Percentiles rank a stretch among this genome's conserved stretches.
phyloP scores from a whole-genome alignment of 2,888 invertebrate genomes.

The Strigamia transsilvanica region DNA sequence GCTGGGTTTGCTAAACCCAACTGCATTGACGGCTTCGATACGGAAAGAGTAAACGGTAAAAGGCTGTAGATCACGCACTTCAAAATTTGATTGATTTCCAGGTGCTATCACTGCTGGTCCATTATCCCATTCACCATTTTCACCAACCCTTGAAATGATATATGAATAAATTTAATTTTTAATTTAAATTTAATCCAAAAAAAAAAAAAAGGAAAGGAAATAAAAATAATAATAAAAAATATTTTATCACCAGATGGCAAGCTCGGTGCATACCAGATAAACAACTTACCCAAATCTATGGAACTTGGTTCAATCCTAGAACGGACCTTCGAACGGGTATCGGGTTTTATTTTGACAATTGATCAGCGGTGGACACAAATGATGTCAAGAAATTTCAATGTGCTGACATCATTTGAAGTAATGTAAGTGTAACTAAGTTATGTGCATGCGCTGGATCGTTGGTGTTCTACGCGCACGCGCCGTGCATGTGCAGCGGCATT shows the following conservation, averaged over 20 bases:
- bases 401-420: constrained; percentile 23
- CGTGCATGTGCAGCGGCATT: too few species aligned
- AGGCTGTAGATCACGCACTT: constrained; percentile 74
- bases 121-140: constrained; percentile 74
- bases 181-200: too few species aligned
- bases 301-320: neutral
- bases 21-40: constrained; percentile 75
- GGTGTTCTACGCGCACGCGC: too few species aligned
- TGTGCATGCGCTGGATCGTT: too few species aligned
- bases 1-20: constrained; percentile 75
- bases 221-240: too few species aligned
- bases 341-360: constrained; percentile 27
- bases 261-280: neutral
- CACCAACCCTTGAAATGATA: constrained; percentile 71
- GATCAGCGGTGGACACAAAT: neutral
- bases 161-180: too few species aligned
- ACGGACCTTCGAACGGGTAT: neutral
- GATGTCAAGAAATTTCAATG: neutral
- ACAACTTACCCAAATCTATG: neutral
- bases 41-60: constrained; percentile 81
- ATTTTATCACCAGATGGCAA: neutral
- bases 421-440: too few species aligned
- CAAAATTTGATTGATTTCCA: constrained; percentile 73
- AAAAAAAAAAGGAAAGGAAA: neutral
- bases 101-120: constrained; percentile 70